Base-by-base conservation (phyloP, 2,888 invertebrate genomes). In the Mongoloraphidia duomilia region DNA sequence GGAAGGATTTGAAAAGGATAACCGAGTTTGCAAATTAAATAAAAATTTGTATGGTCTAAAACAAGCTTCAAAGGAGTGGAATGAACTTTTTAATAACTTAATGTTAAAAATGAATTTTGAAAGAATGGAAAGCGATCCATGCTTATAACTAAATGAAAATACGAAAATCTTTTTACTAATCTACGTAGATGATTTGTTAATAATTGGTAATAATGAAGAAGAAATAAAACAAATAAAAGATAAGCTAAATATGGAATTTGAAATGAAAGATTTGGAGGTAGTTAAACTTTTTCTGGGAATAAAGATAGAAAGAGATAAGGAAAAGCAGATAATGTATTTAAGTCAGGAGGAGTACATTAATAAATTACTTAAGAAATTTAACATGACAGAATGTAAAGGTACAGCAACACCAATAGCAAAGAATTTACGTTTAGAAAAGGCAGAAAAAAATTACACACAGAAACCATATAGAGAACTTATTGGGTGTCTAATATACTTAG, bases 401-500 rank as follows among this genome's bases (percentile, higher is more conserved):
- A 5, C 34, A 34, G n/a, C n/a, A 33, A 44, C 44, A 26, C 49
- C 43, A 11, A 35, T 43, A 6, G 48, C 33, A 33, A 40, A 36
- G 10, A 36, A 10, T 10, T 9, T 10, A 36, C 9, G 36, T 10
- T 35, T 53, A 45, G 41, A 53, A 53, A 43, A 49, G n/a, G 2
- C 10, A 12, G 34, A 40, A 5, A 11, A 11, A 26, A 9, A 39
- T 9, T 40, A 40, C 33, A 36, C 36, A 13, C 14, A 44, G 13
- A n/a, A n/a, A n/a, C n/a, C n/a, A n/a, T 52, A 49, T 50, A 48
- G 44, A 45, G 38, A 53, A 37, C 13, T 54, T 11, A 46, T 56
- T 37, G 56, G 55, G 39, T 40, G 26, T 9, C 37, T 59, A 17
- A 34, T 58, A 34, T 59, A 58, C 41, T 6, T 60, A n/a, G 36